Conservation (phyloP, 1,140 invertebrate genomes). For the Babylonia areolata region DNA sequence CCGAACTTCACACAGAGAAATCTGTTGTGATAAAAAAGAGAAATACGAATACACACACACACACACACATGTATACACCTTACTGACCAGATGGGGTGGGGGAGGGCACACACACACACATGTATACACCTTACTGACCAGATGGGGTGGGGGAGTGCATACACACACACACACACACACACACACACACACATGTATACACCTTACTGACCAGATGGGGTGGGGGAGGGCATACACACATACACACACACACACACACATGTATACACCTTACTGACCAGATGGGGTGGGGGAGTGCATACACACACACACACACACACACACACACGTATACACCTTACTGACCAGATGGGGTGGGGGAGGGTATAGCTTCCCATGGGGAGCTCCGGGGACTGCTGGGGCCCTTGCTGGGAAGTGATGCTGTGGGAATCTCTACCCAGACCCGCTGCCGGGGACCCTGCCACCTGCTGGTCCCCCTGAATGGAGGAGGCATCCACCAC, state of each 20-base stretch:
- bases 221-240: background rate
- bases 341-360: conserved; percentile 69
- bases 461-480: too few species aligned
- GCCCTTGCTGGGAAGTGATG: background rate
- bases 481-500: too few species aligned
- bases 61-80: background rate
- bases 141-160: conserved; percentile 58
- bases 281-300: too few species aligned
- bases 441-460: too few species aligned
- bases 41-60: background rate
- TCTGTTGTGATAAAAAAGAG: too few species aligned
- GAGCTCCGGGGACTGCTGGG: conserved; percentile 28
- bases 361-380: conserved; percentile 57
- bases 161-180: background rate
- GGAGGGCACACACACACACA: conserved; percentile 19
- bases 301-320: background rate
- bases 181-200: background rate
- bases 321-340: background rate
- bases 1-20: too few species aligned
- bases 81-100: conserved; percentile 68
- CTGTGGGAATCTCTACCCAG: too few species aligned
- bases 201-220: too few species aligned
- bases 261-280: too few species aligned
- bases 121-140: conserved; percentile 55
- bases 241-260: background rate